Percentiles rank a stretch among this genome's conserved stretches.
Conservation (phyloP, 2,888 invertebrate genomes). For the Lacanobia oleracea region DNA sequence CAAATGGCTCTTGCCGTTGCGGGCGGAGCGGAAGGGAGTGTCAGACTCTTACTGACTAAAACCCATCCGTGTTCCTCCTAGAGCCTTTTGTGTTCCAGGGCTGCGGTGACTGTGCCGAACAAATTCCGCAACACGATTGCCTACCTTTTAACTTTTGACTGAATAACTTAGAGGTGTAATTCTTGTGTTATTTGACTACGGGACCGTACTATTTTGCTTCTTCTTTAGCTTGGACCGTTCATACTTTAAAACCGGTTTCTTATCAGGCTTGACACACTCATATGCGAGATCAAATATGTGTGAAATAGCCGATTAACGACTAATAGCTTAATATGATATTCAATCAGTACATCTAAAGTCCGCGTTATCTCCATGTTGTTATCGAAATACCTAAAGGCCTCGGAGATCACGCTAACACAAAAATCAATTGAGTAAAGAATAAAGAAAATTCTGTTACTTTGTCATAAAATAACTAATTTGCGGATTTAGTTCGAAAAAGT, state of each 20-base stretch:
- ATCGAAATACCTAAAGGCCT: not conserved
- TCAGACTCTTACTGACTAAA: too few relatives aligned
- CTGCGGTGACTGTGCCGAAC: too few relatives aligned
- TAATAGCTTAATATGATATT: slow-evolving; percentile 38
- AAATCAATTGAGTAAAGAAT: not conserved
- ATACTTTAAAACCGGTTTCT: slow-evolving; percentile 30
- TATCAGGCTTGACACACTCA: slow-evolving; percentile 34
- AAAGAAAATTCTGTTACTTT: not conserved
- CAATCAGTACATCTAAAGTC: slow-evolving; percentile 1
- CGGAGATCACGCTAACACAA: not conserved
- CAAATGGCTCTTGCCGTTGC: too few relatives aligned
- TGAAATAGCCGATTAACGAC: slow-evolving; percentile 19
- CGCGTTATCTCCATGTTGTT: not conserved
- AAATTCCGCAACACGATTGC: too few relatives aligned
- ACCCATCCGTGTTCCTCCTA: too few relatives aligned
- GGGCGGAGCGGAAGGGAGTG: too few relatives aligned
- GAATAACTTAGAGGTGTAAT: too few relatives aligned
- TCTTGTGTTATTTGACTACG: not conserved
- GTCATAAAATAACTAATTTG: not conserved
- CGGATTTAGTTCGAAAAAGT: too few relatives aligned
- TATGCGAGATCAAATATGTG: slow-evolving; percentile 17
- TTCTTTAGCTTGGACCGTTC: not conserved
- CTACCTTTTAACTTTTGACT: too few relatives aligned
- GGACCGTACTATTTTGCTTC: not conserved
- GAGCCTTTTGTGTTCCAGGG: too few relatives aligned